These are phyloP conservation scores for Dreissena polymorpha DNA, from an alignment of 1,140 invertebrate species.

Conservation along the genomic window DNA sequence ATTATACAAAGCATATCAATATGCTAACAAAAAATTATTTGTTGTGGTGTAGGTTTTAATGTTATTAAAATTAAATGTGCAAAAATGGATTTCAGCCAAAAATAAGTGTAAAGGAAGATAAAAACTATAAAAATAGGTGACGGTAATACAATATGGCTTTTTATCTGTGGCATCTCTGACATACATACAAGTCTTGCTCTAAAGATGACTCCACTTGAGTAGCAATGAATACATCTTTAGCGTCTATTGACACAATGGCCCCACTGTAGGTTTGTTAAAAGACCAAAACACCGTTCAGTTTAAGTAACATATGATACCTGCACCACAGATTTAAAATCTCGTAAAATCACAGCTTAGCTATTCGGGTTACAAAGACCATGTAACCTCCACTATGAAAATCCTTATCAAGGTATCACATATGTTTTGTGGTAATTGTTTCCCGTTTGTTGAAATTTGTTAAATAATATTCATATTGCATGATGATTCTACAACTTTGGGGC, in stretches of 20 bases:
- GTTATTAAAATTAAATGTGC: no score
- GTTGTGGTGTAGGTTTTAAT: no score
- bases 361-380: constrained; percentile 19
- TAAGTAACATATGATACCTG: constrained; percentile 47
- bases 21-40: no score
- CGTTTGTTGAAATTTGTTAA: constrained; percentile 47
- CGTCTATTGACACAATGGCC: constrained; percentile 8
- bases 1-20: no score
- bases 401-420: constrained; percentile 52
- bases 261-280: constrained; percentile 42
- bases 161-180: constrained; percentile 24
- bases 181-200: constrained; percentile 49
- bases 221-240: constrained; percentile 26
- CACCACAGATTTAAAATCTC: constrained; percentile 34
- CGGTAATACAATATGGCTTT: constrained; percentile 19
- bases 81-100: no score
- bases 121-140: not conserved
- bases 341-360: constrained; percentile 42
- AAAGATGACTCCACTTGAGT: constrained; percentile 34
- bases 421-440: constrained; percentile 35
- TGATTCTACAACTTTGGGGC: constrained; percentile 11
- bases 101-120: no score
- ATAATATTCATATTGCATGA: constrained; percentile 57
- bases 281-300: constrained; percentile 44
- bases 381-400: not conserved